Evolutionary conservation across 1,140 invertebrate genomes (phyloP).

Genomic region (Globodera ellingtonae): DNA sequence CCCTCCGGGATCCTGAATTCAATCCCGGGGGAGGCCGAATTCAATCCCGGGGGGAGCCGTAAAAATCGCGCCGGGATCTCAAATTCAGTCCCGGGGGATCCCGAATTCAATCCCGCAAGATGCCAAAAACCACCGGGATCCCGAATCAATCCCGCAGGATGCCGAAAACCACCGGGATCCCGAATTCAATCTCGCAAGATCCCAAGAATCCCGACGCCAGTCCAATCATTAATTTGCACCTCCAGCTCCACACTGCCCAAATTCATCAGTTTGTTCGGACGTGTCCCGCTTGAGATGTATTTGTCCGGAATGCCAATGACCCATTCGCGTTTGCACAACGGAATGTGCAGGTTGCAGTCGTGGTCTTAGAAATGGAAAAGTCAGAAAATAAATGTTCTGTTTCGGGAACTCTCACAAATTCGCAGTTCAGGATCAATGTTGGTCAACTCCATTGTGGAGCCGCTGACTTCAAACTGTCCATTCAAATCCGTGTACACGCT

Average conservation of each 20-base stretch:
- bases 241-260: conserved; percentile 47
- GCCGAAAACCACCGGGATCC: too few species aligned
- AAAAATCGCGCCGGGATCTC: too few species aligned
- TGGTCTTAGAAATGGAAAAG: conserved; percentile 46
- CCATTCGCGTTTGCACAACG: conserved; percentile 65
- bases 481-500: conserved; percentile 47
- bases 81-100: too few species aligned
- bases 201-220: not conserved
- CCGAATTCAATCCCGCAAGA: not conserved
- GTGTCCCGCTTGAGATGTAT: conserved; percentile 56
- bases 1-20: too few species aligned
- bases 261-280: conserved; percentile 37
- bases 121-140: too few species aligned
- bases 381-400: too few species aligned
- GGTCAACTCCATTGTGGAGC: conserved; percentile 60
- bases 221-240: conserved; percentile 18
- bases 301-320: conserved; percentile 63
- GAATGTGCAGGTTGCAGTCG: conserved; percentile 58
- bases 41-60: too few species aligned
- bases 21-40: not conserved
- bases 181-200: too few species aligned
- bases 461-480: conserved; percentile 49
- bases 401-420: not conserved
- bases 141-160: too few species aligned
- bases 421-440: conserved; percentile 57